Percentiles rank a stretch among this genome's conserved stretches.
Conservation (phyloP, 2,797 vertebrate species). For the Gymnoscopelus braueri region DNA sequence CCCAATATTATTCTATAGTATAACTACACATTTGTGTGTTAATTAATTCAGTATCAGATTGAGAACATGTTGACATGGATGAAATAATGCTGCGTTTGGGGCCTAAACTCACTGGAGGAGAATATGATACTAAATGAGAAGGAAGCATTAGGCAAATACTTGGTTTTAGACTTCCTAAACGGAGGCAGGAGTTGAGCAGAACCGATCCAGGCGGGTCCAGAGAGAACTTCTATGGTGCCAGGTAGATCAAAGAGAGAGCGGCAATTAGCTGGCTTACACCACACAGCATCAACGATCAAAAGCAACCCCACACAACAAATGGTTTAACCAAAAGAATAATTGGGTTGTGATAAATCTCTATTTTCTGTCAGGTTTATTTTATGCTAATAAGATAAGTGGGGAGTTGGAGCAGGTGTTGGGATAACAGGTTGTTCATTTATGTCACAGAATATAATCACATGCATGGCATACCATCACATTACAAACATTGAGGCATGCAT, state of each 20-base stretch:
- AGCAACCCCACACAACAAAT: slow-evolving; percentile 52
- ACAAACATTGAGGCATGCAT: too few species aligned
- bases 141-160: slow-evolving; percentile 53
- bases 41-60: slow-evolving; percentile 20
- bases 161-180: slow-evolving; percentile 42
- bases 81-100: not conserved
- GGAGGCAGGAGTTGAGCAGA: slow-evolving; percentile 25
- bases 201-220: slow-evolving; percentile 33
- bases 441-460: not conserved
- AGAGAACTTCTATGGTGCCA: slow-evolving; percentile 35
- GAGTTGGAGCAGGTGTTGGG: not conserved
- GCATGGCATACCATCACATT: too few species aligned
- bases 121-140: slow-evolving; percentile 46
- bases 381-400: slow-evolving; percentile 34
- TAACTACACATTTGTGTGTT: slow-evolving; percentile 15
- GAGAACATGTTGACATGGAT: not conserved
- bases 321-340: slow-evolving; percentile 52
- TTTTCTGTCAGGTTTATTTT: slow-evolving; percentile 32
- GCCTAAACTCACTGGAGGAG: slow-evolving; percentile 19
- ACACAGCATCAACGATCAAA: slow-evolving; percentile 45
- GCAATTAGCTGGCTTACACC: slow-evolving; percentile 53
- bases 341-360: slow-evolving; percentile 47
- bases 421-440: too few species aligned
- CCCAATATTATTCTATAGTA: not conserved
- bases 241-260: slow-evolving; percentile 52